Conservation (phyloP, 2,113 vertebrate species). For the Passer domesticus region DNA sequence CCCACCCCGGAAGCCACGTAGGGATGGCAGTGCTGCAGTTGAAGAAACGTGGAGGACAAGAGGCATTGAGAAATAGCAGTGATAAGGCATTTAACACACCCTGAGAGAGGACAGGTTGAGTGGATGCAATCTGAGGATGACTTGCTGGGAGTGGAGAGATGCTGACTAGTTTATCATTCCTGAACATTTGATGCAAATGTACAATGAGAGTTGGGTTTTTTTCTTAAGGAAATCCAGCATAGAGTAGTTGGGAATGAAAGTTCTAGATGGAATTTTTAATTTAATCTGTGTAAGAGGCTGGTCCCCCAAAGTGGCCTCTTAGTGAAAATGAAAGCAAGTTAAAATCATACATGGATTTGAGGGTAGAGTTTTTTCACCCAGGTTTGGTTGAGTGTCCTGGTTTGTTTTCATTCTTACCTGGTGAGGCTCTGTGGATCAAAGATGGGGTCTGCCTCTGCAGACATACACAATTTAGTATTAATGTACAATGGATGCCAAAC, state of each 20-base stretch:
- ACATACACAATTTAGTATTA: not conserved
- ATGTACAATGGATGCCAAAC: not conserved
- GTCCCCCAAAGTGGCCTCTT: not conserved
- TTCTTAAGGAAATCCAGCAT: not conserved
- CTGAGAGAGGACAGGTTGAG: not conserved
- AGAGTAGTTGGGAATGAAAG: not conserved
- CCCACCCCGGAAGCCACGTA: rapidly evolving
- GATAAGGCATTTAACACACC: not conserved
- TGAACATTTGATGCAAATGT: not conserved
- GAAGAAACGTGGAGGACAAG: not conserved
- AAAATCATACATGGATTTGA: not conserved
- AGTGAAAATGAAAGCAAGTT: not conserved
- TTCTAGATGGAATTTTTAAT: not conserved
- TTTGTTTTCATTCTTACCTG: not conserved
- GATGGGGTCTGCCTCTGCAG: not conserved
- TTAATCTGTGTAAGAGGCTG: not conserved
- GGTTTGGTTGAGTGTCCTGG: not conserved
- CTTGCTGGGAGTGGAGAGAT: not conserved
- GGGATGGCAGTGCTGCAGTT: not conserved
- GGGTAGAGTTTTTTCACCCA: not conserved
- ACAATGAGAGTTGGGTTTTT: not conserved
- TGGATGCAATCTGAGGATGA: not conserved
- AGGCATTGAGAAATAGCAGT: not conserved
- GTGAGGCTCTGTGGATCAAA: not conserved
- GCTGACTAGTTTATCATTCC: not conserved